These are phyloP conservation scores for Pristionchus pacificus DNA, from an alignment of 1,140 invertebrate genomes.

Conservation along the genomic window DNA sequence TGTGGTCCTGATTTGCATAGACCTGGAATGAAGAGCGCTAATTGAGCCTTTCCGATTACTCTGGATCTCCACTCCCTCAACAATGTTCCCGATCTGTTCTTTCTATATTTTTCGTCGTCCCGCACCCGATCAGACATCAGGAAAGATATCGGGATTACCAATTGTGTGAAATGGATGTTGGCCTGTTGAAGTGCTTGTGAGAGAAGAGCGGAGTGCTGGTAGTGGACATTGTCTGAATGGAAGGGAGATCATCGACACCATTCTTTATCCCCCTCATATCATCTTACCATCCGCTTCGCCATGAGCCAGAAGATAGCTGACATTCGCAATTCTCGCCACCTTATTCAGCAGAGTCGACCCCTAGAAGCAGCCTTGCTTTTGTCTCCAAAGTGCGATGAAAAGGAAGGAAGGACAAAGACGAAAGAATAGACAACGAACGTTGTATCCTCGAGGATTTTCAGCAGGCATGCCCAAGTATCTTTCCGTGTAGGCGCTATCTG, in stretches of 20 bases:
- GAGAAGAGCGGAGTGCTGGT: conserved; percentile 54
- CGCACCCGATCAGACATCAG: too few relatives aligned
- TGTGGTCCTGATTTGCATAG: conserved; percentile 40
- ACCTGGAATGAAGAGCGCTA: conserved; percentile 39
- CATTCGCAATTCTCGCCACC: too few relatives aligned
- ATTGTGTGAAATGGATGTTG: conserved; percentile 51
- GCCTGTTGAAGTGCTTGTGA: conserved; percentile 42
- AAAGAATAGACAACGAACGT: conserved; percentile 44
- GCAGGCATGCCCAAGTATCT: conserved; percentile 49
- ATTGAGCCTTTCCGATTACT: too few relatives aligned
- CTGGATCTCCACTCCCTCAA: background rate
- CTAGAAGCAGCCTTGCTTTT: too few relatives aligned
- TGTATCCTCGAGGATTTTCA: conserved; percentile 41
- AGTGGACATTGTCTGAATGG: conserved; percentile 57
- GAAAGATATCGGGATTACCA: too few relatives aligned
- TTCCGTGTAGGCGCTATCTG: conserved; percentile 57
- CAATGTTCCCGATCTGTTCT: too few relatives aligned
- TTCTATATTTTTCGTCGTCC: too few relatives aligned
- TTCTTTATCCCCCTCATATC: conserved; percentile 1
- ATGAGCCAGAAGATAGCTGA: conserved; percentile 46
- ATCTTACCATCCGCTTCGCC: conserved; percentile 49
- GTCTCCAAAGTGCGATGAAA: too few relatives aligned
- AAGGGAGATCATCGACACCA: too few relatives aligned
- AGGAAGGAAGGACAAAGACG: too few relatives aligned
- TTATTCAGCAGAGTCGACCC: too few relatives aligned